Evolutionary conservation across 2,797 vertebrate genomes (phyloP).

Genomic region (Hydrocynus forskahlii): DNA sequence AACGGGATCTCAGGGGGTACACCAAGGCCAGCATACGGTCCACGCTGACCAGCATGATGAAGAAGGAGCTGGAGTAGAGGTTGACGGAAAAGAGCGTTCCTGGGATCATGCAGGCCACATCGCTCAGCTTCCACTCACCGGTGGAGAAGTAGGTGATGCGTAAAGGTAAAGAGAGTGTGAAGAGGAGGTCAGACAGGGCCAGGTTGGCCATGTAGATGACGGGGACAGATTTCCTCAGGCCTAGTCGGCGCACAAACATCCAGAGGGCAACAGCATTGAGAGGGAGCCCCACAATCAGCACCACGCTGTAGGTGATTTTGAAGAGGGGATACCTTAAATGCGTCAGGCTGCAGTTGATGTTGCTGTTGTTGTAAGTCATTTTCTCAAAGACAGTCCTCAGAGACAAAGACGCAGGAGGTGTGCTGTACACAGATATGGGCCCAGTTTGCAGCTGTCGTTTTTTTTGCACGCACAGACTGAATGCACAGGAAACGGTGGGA

Average conservation of each 20-base stretch:
- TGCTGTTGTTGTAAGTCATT: neutral
- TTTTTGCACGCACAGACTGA: neutral
- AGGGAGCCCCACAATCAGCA: slow-evolving; percentile 53
- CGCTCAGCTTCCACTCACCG: slow-evolving; percentile 30
- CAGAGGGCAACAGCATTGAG: slow-evolving; percentile 53
- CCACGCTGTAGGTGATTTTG: slow-evolving; percentile 52
- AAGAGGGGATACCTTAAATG: slow-evolving; percentile 52
- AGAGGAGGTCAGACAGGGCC: slow-evolving; percentile 56
- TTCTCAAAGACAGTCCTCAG: neutral
- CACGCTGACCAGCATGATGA: slow-evolving; percentile 61
- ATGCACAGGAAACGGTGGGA: slow-evolving; percentile 55
- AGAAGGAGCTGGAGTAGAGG: slow-evolving; percentile 59
- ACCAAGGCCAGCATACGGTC: slow-evolving; percentile 60
- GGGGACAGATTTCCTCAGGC: slow-evolving; percentile 45
- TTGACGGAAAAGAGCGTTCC: slow-evolving; percentile 54
- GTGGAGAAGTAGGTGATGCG: slow-evolving; percentile 53
- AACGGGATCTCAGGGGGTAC: slow-evolving; percentile 58
- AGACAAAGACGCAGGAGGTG: neutral
- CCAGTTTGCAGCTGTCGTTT: neutral
- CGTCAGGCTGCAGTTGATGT: slow-evolving; percentile 5
- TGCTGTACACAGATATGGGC: neutral
- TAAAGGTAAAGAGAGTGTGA: slow-evolving; percentile 53
- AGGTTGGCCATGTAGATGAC: slow-evolving; percentile 58
- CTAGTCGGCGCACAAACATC: slow-evolving; percentile 41
- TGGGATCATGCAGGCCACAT: slow-evolving; percentile 43